Conservation (phyloP, 2,888 invertebrate genomes). For the Margaritifera margaritifera region DNA sequence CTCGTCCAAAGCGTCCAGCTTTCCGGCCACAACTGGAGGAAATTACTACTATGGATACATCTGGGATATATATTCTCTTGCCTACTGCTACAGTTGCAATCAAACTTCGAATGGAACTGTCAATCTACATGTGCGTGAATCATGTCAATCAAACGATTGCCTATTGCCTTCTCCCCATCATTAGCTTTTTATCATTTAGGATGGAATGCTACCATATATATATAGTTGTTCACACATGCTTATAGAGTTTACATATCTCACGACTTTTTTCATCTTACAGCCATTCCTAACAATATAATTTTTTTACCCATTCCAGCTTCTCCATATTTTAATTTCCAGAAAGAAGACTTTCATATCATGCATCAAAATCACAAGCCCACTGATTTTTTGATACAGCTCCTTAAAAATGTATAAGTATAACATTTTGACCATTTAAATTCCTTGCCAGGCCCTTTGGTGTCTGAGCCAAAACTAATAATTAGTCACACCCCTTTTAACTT, state of each 20-base stretch:
- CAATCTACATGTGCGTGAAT: constrained; percentile 9
- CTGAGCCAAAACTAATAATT: too few relatives aligned
- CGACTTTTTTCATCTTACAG: background rate
- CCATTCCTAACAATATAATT: too few relatives aligned
- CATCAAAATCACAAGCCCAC: too few relatives aligned
- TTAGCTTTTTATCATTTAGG: constrained; percentile 11
- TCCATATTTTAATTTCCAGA: too few relatives aligned
- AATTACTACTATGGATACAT: constrained; percentile 4
- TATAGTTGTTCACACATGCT: constrained; percentile 13
- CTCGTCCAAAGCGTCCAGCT: constrained; percentile 12
- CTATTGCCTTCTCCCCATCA: background rate
- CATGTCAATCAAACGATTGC: constrained; percentile 15
- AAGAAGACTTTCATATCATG: too few relatives aligned
- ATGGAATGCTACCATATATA: constrained; percentile 6
- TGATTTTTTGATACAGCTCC: too few relatives aligned
- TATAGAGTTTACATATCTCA: constrained; percentile 8
- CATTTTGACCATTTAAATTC: too few relatives aligned
- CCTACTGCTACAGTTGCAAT: constrained; percentile 17
- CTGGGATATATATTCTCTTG: constrained; percentile 16
- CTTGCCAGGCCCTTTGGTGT: too few relatives aligned
- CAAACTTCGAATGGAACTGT: constrained; percentile 6
- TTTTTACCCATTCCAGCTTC: too few relatives aligned
- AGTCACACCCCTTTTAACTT: too few relatives aligned
- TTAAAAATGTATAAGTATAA: too few relatives aligned
- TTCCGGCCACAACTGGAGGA: constrained; percentile 20